Conservation (phyloP, 2,888 invertebrate genomes). For the Antheraea assamensis region DNA sequence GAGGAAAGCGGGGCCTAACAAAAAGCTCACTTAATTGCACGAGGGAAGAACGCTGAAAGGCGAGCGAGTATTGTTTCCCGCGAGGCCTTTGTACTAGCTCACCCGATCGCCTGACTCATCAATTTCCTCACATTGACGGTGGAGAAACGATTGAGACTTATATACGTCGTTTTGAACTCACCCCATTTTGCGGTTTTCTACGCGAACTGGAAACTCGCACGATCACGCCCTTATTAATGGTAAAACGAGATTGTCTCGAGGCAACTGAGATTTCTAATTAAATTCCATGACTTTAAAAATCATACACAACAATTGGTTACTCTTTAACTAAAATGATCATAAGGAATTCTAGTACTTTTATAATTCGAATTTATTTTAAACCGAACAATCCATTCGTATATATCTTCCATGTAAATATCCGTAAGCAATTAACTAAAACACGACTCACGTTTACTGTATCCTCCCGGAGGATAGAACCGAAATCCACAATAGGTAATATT, state of each 20-base stretch:
- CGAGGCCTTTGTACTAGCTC: conserved; percentile 64
- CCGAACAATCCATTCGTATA: conserved; percentile 43
- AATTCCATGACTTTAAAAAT: conserved; percentile 10
- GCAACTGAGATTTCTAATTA: conserved; percentile 18
- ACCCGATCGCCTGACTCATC: conserved; percentile 73
- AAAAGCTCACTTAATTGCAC: conserved; percentile 79
- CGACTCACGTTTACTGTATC: conserved; percentile 43
- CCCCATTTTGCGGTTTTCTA: conserved; percentile 28
- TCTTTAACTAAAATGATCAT: conserved; percentile 8
- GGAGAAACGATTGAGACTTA: conserved; percentile 59
- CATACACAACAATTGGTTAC: not conserved
- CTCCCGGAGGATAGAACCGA: conserved; percentile 46
- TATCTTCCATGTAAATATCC: conserved; percentile 52
- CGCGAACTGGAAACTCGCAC: conserved; percentile 34
- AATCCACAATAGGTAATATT: conserved; percentile 37
- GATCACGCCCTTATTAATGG: conserved; percentile 46
- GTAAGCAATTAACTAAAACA: conserved; percentile 60
- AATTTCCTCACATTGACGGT: conserved; percentile 69
- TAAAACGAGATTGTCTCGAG: conserved; percentile 29
- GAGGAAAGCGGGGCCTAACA: conserved; percentile 66
- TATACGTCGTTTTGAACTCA: conserved; percentile 46
- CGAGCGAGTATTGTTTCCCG: conserved; percentile 70
- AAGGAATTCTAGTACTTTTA: not conserved
- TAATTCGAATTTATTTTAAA: conserved; percentile 61
- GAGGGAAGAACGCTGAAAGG: conserved; percentile 71